These are phyloP conservation scores for Watsonalla binaria DNA, from an alignment of 2,888 invertebrate genomes.

Conservation along the genomic window DNA sequence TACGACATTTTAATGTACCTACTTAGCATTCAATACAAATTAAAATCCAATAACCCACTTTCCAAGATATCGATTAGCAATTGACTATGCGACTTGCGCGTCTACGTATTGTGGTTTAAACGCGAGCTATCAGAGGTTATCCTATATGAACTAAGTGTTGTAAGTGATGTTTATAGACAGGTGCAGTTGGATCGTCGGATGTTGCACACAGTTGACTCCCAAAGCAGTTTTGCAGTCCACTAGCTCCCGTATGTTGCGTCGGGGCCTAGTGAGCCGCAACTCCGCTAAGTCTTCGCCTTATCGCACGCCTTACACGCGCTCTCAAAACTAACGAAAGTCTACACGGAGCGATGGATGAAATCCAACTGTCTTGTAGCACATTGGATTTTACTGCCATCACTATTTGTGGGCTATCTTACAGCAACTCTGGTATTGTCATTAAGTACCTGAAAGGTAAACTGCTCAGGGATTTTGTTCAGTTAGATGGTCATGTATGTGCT, in stretches of 20 bases:
- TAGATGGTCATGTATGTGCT: too few relatives aligned
- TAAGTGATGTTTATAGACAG: constrained; percentile 36
- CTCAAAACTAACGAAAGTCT: constrained; percentile 46
- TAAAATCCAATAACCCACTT: too few relatives aligned
- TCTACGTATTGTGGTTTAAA: not conserved
- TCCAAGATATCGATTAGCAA: too few relatives aligned
- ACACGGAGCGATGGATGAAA: constrained; percentile 70
- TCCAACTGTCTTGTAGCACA: constrained; percentile 68
- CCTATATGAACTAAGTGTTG: constrained; percentile 24
- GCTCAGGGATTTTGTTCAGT: constrained; percentile 8
- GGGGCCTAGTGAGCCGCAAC: constrained; percentile 54
- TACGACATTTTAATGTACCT: too few relatives aligned
- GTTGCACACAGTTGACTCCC: constrained; percentile 24
- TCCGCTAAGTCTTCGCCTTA: constrained; percentile 44
- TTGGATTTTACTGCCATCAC: constrained; percentile 73
- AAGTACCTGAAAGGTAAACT: constrained; percentile 22
- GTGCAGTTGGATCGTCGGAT: constrained; percentile 20
- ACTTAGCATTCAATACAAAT: too few relatives aligned
- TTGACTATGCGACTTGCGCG: too few relatives aligned
- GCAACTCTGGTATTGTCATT: constrained; percentile 33
- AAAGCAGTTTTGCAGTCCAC: constrained; percentile 53
- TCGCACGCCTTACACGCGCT: constrained; percentile 41
- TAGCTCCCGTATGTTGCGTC: constrained; percentile 53
- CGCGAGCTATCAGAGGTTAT: constrained; percentile 12
- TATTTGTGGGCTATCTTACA: constrained; percentile 67